These are phyloP conservation scores for Sceliomorpha sp. DNA, from an alignment of 2,888 invertebrate genomes.

Conservation along the genomic window DNA sequence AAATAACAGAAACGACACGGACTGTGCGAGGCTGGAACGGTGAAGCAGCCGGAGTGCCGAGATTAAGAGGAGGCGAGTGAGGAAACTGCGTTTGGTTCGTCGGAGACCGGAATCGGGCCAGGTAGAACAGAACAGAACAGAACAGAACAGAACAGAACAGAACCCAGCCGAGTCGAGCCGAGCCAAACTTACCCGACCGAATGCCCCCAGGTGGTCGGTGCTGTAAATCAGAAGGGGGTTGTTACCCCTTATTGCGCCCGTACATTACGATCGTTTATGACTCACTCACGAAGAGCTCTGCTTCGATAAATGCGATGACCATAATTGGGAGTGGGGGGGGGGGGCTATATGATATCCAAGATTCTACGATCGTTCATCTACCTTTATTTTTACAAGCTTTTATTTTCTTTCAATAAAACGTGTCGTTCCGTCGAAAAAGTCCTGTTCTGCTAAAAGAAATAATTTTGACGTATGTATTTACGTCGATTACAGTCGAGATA, in stretches of 20 bases:
- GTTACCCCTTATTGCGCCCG: conserved; percentile 50
- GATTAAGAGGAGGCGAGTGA: conserved; percentile 62
- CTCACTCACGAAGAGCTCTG: not conserved
- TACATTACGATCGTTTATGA: conserved; percentile 18
- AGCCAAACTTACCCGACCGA: conserved; percentile 58
- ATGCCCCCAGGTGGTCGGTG: conserved; percentile 65
- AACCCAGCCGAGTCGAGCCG: conserved; percentile 12
- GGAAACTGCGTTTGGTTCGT: conserved; percentile 11
- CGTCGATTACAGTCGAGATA: too few relatives aligned
- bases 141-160: too few relatives aligned
- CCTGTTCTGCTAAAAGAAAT: too few relatives aligned
- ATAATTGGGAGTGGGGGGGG: too few relatives aligned
- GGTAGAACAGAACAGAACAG: too few relatives aligned
- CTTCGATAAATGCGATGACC: conserved; percentile 36
- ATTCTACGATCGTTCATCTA: too few relatives aligned
- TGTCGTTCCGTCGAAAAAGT: too few relatives aligned
- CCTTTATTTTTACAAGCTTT: too few relatives aligned
- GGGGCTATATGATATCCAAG: too few relatives aligned
- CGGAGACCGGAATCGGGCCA: too few relatives aligned
- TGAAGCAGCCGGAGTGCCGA: conserved; percentile 60
- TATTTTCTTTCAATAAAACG: too few relatives aligned
- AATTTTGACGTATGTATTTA: too few relatives aligned
- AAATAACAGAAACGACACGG: conserved; percentile 61
- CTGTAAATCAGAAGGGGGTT: conserved; percentile 61
- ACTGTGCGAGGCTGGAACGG: conserved; percentile 1